Evolutionary conservation across 2,888 invertebrate species (phyloP).

Genomic region (Achlya flavicornis): DNA sequence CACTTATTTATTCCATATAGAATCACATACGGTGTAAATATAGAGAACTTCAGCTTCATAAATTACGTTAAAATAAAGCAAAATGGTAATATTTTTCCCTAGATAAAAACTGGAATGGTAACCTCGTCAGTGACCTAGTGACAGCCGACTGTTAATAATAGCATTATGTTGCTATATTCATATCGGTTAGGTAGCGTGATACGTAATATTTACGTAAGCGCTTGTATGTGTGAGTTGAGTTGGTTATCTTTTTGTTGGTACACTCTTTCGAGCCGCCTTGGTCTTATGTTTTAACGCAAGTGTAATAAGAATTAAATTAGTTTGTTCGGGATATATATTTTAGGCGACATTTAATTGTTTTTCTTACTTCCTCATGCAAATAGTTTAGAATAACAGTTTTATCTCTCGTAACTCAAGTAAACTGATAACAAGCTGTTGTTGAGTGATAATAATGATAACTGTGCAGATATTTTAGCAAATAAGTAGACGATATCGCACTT

Average conservation of each 20-base stretch:
- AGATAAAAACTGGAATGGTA: conserved; percentile 25
- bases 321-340: background rate
- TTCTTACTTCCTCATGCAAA: background rate
- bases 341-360: background rate
- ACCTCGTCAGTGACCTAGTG: conserved; percentile 61
- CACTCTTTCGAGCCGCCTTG: background rate
- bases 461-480: background rate
- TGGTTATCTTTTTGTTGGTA: background rate
- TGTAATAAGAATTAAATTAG: background rate
- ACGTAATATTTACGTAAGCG: conserved; percentile 21
- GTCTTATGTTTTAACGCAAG: background rate
- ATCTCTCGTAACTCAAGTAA: background rate
- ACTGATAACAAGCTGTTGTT: conserved; percentile 1
- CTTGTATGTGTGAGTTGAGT: background rate
- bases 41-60: background rate
- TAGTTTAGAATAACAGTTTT: background rate
- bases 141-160: conserved; percentile 48
- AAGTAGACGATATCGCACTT: background rate
- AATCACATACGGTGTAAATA: background rate
- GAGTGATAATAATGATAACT: background rate
- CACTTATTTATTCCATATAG: background rate
- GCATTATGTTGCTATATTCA: conserved; percentile 47
- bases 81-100: background rate
- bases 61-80: background rate
- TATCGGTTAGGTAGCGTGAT: conserved; percentile 20